phyloP scores from a whole-genome alignment of 2,113 vertebrate species.

The Geococcyx californianus region DNA sequence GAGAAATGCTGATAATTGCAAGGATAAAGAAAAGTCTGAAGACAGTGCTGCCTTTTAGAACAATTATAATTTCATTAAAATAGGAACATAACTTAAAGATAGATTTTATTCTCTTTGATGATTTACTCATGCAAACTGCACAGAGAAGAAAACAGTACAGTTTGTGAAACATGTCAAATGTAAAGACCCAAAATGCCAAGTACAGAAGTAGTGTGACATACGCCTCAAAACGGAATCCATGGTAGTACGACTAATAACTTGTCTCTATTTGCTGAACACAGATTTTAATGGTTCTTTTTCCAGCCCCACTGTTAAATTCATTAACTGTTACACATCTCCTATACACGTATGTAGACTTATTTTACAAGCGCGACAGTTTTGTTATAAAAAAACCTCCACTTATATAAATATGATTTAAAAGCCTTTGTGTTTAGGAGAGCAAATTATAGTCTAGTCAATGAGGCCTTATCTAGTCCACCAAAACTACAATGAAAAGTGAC shows the following conservation, averaged over 20 bases:
- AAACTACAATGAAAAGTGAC: conserved; percentile 71
- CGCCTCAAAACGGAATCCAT: conserved; percentile 73
- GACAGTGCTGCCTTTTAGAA: conserved; percentile 58
- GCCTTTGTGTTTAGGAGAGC: conserved; percentile 65
- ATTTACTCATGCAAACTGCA: conserved; percentile 97
- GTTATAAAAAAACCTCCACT: conserved; percentile 75
- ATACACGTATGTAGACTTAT: conserved; percentile 78
- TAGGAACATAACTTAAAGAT: conserved; percentile 87
- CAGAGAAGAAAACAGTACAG: conserved; percentile 87
- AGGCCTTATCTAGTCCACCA: conserved; percentile 68
- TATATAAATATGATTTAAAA: conserved; percentile 77
- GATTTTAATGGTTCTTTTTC: conserved; percentile 76
- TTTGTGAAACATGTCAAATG: conserved; percentile 85
- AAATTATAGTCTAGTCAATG: conserved; percentile 48
- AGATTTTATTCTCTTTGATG: conserved; percentile 95
- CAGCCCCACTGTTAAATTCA: conserved; percentile 73
- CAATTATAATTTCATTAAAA: conserved; percentile 74
- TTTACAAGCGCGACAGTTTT: conserved; percentile 80
- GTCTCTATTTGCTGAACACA: conserved; percentile 76
- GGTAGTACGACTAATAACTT: conserved; percentile 76
- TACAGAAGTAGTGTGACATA: conserved; percentile 84
- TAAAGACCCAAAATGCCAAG: conserved; percentile 79
- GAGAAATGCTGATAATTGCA: neutral
- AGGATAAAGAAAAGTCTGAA: conserved; percentile 52
- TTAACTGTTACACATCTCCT: conserved; percentile 78